Evolutionary conservation across 2,888 invertebrate genomes (phyloP).

Genomic region (Dinocampus coccinellae): DNA sequence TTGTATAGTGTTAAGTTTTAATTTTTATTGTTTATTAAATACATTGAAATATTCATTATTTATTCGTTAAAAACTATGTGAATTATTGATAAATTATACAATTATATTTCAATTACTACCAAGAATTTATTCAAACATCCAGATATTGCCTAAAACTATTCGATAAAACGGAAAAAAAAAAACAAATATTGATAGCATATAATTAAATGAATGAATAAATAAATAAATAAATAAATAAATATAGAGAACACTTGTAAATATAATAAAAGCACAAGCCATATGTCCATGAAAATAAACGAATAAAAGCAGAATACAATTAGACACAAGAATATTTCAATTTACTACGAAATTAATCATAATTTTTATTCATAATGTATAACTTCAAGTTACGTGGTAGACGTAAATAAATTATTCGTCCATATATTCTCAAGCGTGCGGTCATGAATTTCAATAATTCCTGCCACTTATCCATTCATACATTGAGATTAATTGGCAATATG

Average conservation of each 20-base stretch:
- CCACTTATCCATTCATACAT: neutral
- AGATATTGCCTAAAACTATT: constrained; percentile 23
- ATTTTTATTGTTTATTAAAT: neutral
- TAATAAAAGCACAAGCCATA: neutral
- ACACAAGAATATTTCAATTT: constrained; percentile 37
- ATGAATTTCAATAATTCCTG: constrained; percentile 19
- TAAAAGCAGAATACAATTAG: constrained; percentile 15
- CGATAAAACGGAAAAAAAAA: constrained; percentile 11
- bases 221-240: constrained; percentile 30
- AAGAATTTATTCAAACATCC: neutral
- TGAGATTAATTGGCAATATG: neutral
- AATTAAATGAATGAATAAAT: constrained; percentile 3
- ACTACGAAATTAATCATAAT: constrained; percentile 48
- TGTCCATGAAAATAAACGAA: neutral
- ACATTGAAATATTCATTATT: neutral
- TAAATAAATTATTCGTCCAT: constrained; percentile 61
- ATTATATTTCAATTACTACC: neutral
- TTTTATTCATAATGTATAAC: constrained; percentile 56
- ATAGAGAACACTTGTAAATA: constrained; percentile 51
- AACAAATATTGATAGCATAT: neutral
- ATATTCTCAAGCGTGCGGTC: constrained; percentile 46
- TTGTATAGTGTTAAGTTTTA: neutral
- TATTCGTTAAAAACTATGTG: neutral
- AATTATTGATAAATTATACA: neutral
- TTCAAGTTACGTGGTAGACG: constrained; percentile 54